Conservation (phyloP, 2,888 invertebrate genomes). For the Polydrusus pterygomalis region DNA sequence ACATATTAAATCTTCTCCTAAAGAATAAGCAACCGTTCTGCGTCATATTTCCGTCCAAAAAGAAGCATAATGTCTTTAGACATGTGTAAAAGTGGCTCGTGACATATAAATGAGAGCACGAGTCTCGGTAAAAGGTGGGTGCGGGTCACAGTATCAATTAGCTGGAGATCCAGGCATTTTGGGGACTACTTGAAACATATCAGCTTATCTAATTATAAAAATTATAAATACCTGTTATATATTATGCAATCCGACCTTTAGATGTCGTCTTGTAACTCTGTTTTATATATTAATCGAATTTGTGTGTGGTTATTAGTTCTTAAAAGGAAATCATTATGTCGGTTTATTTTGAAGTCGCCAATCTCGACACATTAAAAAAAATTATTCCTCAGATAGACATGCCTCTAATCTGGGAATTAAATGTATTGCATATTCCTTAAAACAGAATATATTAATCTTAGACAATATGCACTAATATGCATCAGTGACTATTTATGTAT, state of each 20-base stretch:
- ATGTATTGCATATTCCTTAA: background rate
- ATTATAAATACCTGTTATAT: conserved; percentile 72
- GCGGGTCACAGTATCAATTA: conserved; percentile 70
- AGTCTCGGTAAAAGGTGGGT: conserved; percentile 70
- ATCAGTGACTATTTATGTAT: too few species aligned
- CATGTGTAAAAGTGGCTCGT: conserved; percentile 61
- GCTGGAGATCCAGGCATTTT: conserved; percentile 71
- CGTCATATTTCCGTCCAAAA: conserved; percentile 73
- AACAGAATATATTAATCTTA: background rate
- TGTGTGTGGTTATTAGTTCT: conserved; percentile 69
- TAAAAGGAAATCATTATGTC: conserved; percentile 59
- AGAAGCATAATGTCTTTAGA: conserved; percentile 64
- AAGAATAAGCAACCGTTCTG: conserved; percentile 64
- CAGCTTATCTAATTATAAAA: conserved; percentile 78
- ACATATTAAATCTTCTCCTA: too few species aligned
- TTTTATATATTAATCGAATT: conserved; percentile 68
- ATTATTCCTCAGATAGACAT: background rate
- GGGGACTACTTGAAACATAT: conserved; percentile 84
- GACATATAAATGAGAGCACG: conserved; percentile 44
- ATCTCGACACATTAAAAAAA: conserved; percentile 30
- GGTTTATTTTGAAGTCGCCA: conserved; percentile 33
- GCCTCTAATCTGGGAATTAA: conserved; percentile 7
- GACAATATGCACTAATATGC: too few species aligned
- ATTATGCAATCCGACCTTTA: conserved; percentile 73
- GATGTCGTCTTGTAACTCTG: conserved; percentile 73